Base-by-base conservation (phyloP, 2,888 invertebrate species). In the Salticus scenicus region DNA sequence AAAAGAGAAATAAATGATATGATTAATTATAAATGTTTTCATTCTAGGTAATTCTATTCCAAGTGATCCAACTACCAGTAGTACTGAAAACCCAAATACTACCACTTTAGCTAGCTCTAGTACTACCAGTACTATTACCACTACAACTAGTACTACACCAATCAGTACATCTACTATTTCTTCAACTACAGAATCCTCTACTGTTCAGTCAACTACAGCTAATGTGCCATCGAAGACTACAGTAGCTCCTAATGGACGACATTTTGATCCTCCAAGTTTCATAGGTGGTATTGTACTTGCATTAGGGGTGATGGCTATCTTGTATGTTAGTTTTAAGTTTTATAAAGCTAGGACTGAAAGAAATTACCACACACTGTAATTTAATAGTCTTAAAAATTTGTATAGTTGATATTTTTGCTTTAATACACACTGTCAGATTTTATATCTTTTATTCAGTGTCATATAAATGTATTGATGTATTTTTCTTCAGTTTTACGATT, bases 281-380 rank as follows among this genome's bases (percentile, higher is more conserved):
- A 90, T 91, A 51, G 97, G 97, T 37, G 97, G 97, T 64, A 96
- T 97, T 87, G 94, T 97, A 33, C 92, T 97, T 83, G 94, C 95
- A 10, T 92, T 94, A 28, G 96, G 96, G 41, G 91, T 97, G 27
- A 93, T 96, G 77, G 96, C 95, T 12, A 94, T 97, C 82, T 94
- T 94, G 1, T 94, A 95, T 91, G 94, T 97, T 90, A 95, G 95
- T 47, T 95, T 95, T 92, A 96, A 96, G 91, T 96, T 96, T 91
- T 97, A 96, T 93, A 95, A 95, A 91, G 94, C 96, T 87, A 94
- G 95, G 90, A 95, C 87, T 77, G 87, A 87, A 74, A 69, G 81
- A 72, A 85, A 87, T 74, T 87, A 87, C 51, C 87, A 87, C 47
- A 87, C 85, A 24, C 51, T 85, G 51, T 87, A 85, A 82, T 14